Base-by-base conservation (phyloP, 35 echinoderm and acorn worm genomes). In the Heliocidaris erythrogramma region DNA sequence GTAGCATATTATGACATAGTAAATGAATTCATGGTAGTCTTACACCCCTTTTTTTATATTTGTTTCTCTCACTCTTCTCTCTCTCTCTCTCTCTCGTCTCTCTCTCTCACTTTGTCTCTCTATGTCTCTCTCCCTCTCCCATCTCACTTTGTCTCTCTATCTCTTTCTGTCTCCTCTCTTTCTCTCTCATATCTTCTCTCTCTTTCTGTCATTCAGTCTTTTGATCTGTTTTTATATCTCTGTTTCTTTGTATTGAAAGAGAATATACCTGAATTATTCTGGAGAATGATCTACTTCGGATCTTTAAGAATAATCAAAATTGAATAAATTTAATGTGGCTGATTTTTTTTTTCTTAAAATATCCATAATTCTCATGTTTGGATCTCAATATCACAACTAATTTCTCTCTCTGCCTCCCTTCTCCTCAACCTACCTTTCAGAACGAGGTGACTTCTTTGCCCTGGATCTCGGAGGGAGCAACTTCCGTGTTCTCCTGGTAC, bases 401-500 rank as follows among this genome's bases (percentile, higher is more conserved):
- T 21, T 42, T 13, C 29, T 13, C 21, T 86, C 85, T 86, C 85
- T 9, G 7, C 85, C 85, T 86, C 85, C 85, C 32, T 21, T 42
- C 85, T 0, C 85, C 29, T 7, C 31, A 42, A 5, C 86, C 87
- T 12, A 2, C 30, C 32, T n/a, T 9, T 42, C 60, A 99, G 98
- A 99, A 90, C 93, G 94, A 56, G 98, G 98, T 50, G 95, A 96
- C 48, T 99, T 97, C 90, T 94, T 99, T 91, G 98, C 98, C 35
- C 95, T 99, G n/a, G 98, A 99, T 49, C 97, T 99, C 29, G 98
- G 98, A 48, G 98, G 98, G n/a, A 99, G 97, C 89, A 99, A 99
- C 50, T 99, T 99, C 96, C 94, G 98, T 48, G 97, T 99, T 29
- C 97, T 99, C 32, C 65, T 96, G 60, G 97, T 99, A n/a, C 60